These are phyloP conservation scores for Syrrhaptes paradoxus DNA, from an alignment of 2,113 vertebrate species.

Conservation along the genomic window DNA sequence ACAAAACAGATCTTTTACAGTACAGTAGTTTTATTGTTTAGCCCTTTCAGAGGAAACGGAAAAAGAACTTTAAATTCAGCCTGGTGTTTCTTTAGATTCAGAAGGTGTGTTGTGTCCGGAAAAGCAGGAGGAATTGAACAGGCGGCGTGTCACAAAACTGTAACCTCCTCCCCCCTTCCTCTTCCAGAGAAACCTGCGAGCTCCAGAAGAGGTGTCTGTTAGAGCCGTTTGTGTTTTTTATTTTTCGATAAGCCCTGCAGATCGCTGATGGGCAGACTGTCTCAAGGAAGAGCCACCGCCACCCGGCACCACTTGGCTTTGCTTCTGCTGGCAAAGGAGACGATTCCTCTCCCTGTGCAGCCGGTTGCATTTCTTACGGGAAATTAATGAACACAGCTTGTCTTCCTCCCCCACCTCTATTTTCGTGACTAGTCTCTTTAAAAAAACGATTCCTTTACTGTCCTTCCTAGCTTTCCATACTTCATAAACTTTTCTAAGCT, in stretches of 20 bases:
- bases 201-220: background rate
- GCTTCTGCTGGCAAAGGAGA: constrained; percentile 77
- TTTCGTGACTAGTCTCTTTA: constrained; percentile 58
- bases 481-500: constrained; percentile 8
- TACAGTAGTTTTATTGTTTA: constrained; percentile 38
- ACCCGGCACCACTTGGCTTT: constrained; percentile 8
- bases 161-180: background rate
- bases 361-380: constrained; percentile 75
- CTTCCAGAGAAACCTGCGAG: background rate
- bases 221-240: background rate
- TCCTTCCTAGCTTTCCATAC: constrained; percentile 4
- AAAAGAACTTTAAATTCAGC: background rate
- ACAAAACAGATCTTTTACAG: constrained; percentile 31
- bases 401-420: constrained; percentile 41
- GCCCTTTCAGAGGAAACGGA: background rate
- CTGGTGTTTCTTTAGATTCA: background rate
- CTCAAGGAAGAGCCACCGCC: background rate
- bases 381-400: constrained; percentile 78
- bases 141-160: background rate
- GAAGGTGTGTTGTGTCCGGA: background rate
- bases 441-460: constrained; percentile 16
- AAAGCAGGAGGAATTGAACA: background rate
- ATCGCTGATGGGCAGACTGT: background rate
- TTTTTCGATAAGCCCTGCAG: background rate
- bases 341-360: constrained; percentile 80